Evolutionary conservation across 23 tunicate genomes (phyloP).

Genomic region (Ciona savignyi): DNA sequence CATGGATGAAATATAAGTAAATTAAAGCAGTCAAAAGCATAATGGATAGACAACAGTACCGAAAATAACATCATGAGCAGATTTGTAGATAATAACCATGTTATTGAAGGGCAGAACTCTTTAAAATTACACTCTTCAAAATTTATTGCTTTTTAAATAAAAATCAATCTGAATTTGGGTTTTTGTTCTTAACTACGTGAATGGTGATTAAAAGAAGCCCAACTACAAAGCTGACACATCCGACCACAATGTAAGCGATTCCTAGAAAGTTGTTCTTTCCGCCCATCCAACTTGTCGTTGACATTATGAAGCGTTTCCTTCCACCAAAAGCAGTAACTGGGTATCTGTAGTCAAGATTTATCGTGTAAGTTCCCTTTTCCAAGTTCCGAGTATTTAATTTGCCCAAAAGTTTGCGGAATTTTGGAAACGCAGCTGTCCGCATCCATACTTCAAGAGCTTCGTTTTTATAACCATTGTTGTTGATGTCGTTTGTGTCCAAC

Average conservation of each 20-base stretch:
- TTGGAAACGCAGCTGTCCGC: constrained; percentile 97
- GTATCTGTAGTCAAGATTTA: constrained; percentile 66
- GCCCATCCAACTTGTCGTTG: constrained; percentile 90
- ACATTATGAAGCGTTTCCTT: constrained; percentile 53
- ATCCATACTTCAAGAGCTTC: constrained; percentile 97
- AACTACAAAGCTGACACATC: constrained; percentile 42
- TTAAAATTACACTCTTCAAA: too few relatives aligned
- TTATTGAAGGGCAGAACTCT: too few relatives aligned
- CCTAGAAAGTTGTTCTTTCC: constrained; percentile 91
- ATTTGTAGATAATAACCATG: too few relatives aligned
- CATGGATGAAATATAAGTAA: too few relatives aligned
- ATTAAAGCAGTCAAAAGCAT: too few relatives aligned
- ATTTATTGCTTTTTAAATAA: too few relatives aligned
- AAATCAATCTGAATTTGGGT: too few relatives aligned
- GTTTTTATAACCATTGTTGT: constrained; percentile 85
- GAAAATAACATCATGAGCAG: too few relatives aligned
- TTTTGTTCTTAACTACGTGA: too few relatives aligned
- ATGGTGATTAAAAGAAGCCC: constrained; percentile 14
- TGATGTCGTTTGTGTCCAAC: constrained; percentile 21
- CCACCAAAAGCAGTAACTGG: constrained; percentile 88
- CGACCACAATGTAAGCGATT: constrained; percentile 68
- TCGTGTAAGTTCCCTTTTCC: constrained; percentile 26
- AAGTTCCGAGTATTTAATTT: constrained; percentile 5
- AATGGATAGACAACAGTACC: too few relatives aligned
- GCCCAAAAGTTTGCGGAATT: constrained; percentile 82